These are phyloP conservation scores for Kuschelorhynchus macadamiae DNA, from an alignment of 2,888 invertebrate genomes.

Conservation along the genomic window DNA sequence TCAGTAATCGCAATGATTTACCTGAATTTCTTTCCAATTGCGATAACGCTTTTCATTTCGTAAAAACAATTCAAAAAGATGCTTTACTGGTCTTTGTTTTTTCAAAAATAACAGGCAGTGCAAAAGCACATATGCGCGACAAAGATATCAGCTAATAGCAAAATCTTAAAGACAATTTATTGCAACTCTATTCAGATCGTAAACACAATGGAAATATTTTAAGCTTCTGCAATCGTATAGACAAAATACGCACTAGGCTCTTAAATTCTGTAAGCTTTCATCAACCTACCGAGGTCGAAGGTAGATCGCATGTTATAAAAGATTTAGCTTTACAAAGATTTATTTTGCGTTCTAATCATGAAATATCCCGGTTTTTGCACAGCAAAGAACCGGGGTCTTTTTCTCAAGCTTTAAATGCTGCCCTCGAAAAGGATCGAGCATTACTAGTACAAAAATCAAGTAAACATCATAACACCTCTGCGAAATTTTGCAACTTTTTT, in stretches of 20 bases:
- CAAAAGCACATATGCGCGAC: conserved; percentile 4
- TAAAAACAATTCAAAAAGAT: background rate
- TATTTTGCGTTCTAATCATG: background rate
- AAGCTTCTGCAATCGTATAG: conserved; percentile 22
- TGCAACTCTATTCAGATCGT: conserved; percentile 1
- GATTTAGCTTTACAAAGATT: background rate
- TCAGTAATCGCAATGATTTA: conserved; percentile 22
- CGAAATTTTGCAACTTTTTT: conserved; percentile 29
- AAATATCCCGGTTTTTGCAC: background rate
- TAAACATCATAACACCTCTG: background rate
- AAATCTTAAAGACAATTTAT: background rate
- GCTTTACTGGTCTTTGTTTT: background rate
- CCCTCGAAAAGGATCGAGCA: conserved; percentile 25
- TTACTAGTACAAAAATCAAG: background rate
- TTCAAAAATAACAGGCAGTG: background rate
- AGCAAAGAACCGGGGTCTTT: conserved; percentile 11
- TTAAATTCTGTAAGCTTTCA: conserved; percentile 9
- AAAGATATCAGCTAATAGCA: background rate
- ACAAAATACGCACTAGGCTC: conserved; percentile 5
- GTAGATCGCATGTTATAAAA: background rate
- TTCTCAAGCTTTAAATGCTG: conserved; percentile 17
- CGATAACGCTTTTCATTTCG: conserved; percentile 26
- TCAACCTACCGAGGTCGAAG: background rate
- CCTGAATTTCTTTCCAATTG: conserved; percentile 24
- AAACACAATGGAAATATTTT: conserved; percentile 8